Conservation (phyloP, 2,797 vertebrate genomes). For the Percopsis omiscomaycus region DNA sequence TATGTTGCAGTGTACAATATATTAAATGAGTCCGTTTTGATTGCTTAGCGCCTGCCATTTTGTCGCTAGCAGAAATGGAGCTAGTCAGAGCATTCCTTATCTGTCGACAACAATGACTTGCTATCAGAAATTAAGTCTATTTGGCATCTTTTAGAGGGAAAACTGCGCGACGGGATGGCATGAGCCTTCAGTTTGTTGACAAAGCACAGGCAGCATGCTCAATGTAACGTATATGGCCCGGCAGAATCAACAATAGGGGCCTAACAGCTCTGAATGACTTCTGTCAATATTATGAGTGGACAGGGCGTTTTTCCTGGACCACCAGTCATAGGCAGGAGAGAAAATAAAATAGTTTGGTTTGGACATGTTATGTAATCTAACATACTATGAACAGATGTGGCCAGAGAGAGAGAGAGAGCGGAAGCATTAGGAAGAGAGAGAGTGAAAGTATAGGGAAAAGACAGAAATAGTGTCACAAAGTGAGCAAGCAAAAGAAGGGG, state of each 20-base stretch:
- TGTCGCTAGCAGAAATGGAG: not conserved
- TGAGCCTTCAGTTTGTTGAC: constrained; percentile 53
- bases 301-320: constrained; percentile 35
- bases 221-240: constrained; percentile 36
- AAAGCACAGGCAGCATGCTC: constrained; percentile 56
- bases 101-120: constrained; percentile 9
- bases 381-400: constrained; percentile 68
- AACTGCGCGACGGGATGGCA: constrained; percentile 30
- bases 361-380: constrained; percentile 65
- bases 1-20: too few relatives aligned
- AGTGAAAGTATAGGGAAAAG: not conserved
- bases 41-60: not conserved
- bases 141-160: constrained; percentile 21
- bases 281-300: constrained; percentile 29
- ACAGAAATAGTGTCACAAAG: not conserved
- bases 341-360: constrained; percentile 67
- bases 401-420: constrained; percentile 6
- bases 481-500: constrained; percentile 4
- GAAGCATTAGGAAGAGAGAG: not conserved
- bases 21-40: not conserved
- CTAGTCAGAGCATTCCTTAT: constrained; percentile 7
- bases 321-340: constrained; percentile 52
- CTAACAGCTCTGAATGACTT: constrained; percentile 33
- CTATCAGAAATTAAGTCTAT: constrained; percentile 4
- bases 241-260: constrained; percentile 53